phyloP scores from a whole-genome alignment of 2,888 invertebrate genomes.

The Diaprepes abbreviatus region DNA sequence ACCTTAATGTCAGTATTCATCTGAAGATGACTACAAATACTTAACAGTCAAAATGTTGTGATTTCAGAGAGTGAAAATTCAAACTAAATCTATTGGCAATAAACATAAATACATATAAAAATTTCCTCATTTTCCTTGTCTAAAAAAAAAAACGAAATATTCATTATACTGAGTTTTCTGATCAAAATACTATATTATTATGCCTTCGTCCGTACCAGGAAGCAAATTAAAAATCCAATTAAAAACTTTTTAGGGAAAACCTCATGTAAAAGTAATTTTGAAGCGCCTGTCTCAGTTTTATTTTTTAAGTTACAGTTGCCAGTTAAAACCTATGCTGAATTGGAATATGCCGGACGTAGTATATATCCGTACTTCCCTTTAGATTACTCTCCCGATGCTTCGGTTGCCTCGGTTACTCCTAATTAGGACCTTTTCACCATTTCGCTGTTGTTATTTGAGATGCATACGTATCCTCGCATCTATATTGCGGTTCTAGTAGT shows the following conservation, averaged over 20 bases:
- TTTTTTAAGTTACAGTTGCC: slow-evolving; percentile 33
- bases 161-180: no score
- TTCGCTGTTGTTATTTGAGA: slow-evolving; percentile 62
- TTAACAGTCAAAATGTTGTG: no score
- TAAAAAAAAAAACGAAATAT: no score
- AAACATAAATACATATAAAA: no score
- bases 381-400: slow-evolving; percentile 42
- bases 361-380: slow-evolving; percentile 42
- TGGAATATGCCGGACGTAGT: slow-evolving; percentile 27
- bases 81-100: no score
- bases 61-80: no score
- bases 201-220: no score
- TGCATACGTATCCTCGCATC: slow-evolving; percentile 53
- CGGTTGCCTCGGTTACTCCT: slow-evolving; percentile 63
- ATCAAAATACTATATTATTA: no score
- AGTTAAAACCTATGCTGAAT: slow-evolving; percentile 30
- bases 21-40: no score
- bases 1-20: no score
- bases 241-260: slow-evolving; percentile 13
- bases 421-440: slow-evolving; percentile 62
- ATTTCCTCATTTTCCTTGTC: no score
- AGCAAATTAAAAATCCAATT: slow-evolving; percentile 19
- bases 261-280: neutral
- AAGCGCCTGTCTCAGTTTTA: neutral
- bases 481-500: neutral